A percentile compares a stretch with the other conserved stretches of the same genome.
These are phyloP conservation scores for Ophraella communa DNA, from an alignment of 2,888 invertebrate genomes.

Conservation along the genomic window DNA sequence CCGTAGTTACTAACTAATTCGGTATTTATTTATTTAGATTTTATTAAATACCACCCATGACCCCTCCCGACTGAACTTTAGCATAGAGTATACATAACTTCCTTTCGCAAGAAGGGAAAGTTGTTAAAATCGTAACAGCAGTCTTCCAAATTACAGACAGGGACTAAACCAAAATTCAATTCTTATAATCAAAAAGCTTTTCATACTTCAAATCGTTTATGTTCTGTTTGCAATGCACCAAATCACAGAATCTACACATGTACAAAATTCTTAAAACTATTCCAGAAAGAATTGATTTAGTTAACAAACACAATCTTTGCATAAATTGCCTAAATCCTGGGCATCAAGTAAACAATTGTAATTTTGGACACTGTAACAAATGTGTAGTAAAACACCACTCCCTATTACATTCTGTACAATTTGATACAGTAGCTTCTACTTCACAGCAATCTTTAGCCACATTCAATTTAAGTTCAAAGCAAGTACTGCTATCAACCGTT, in stretches of 20 bases:
- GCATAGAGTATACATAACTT: too few species aligned
- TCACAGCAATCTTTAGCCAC: background rate
- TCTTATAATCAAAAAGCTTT: background rate
- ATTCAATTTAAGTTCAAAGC: background rate
- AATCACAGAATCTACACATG: background rate
- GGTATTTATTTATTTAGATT: too few species aligned
- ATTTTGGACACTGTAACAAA: background rate
- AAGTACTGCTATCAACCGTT: background rate
- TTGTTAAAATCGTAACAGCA: too few species aligned
- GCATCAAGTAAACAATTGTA: background rate
- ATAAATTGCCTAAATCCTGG: background rate
- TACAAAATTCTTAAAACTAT: background rate
- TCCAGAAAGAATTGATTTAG: background rate
- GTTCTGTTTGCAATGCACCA: background rate
- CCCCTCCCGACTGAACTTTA: too few species aligned
- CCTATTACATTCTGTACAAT: background rate
- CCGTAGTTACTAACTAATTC: too few species aligned
- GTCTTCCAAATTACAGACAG: background rate
- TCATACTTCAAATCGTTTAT: background rate
- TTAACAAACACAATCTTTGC: background rate
- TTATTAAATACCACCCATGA: too few species aligned
- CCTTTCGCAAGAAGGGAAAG: too few species aligned
- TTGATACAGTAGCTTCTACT: background rate
- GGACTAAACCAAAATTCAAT: background rate
- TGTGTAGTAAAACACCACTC: background rate